A percentile compares a stretch with the other conserved stretches of the same genome.
phyloP scores from a whole-genome alignment of 2,113 vertebrate species.

The Sinocyclocheilus anophthalmus region DNA sequence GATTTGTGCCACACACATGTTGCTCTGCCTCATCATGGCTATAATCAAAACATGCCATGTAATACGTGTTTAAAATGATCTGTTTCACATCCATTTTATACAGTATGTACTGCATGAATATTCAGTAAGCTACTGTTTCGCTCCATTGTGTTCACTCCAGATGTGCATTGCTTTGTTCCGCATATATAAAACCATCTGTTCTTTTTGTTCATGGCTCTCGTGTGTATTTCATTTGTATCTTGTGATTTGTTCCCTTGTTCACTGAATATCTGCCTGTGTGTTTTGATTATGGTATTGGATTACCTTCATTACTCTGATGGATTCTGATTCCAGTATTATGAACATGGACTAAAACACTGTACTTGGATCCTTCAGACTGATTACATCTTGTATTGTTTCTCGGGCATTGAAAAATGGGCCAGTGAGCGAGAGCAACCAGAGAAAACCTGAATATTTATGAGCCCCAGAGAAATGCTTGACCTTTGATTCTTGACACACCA shows the following conservation, averaged over 20 bases:
- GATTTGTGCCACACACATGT: too few species aligned
- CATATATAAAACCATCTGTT: conserved; percentile 3
- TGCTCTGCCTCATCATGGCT: not conserved
- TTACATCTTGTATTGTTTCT: conserved; percentile 10
- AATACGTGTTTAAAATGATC: not conserved
- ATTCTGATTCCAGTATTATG: not conserved
- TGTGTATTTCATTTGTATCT: not conserved
- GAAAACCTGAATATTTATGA: conserved; percentile 20
- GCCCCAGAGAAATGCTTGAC: conserved; percentile 45
- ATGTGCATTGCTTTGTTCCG: not conserved
- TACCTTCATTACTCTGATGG: conserved; percentile 1
- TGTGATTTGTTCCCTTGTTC: not conserved
- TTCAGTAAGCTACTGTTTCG: not conserved
- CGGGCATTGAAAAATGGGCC: conserved; percentile 9
- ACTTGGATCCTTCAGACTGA: not conserved
- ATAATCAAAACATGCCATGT: not conserved
- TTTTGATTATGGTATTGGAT: conserved; percentile 7
- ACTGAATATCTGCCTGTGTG: not conserved
- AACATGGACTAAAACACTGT: not conserved
- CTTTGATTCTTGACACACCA: conserved; percentile 46
- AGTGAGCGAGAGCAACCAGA: not conserved
- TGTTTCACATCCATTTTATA: not conserved
- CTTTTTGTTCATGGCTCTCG: not conserved
- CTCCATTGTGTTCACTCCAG: not conserved
- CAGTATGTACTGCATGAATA: not conserved